phyloP scores from a whole-genome alignment of 1,140 invertebrate species.

The Drosophila yakuba region DNA sequence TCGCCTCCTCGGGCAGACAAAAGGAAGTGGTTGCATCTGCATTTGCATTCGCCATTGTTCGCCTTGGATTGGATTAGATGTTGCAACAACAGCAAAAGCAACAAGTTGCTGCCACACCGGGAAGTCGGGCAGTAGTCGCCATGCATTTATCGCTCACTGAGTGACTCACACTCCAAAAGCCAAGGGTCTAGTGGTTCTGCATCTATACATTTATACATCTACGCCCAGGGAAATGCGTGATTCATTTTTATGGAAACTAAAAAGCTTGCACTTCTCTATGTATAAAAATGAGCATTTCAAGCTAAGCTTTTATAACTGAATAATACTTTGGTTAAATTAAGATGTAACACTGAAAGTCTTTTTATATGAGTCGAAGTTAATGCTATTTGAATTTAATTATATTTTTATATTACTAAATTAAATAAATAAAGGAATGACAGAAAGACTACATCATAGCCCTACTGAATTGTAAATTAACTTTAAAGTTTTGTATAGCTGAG shows the following conservation, averaged over 20 bases:
- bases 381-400: too few species aligned
- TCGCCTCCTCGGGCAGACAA: conserved; percentile 42
- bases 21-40: conserved; percentile 58
- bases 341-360: too few species aligned
- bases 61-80: conserved; percentile 55
- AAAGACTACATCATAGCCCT: too few species aligned
- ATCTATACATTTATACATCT: neutral
- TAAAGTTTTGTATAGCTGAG: too few species aligned
- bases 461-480: too few species aligned
- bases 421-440: too few species aligned
- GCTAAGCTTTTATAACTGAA: too few species aligned
- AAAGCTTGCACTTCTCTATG: conserved; percentile 1
- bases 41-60: conserved; percentile 56
- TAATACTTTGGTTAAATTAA: too few species aligned
- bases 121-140: conserved; percentile 52
- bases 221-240: conserved; percentile 10
- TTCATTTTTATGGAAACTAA: conserved; percentile 28
- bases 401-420: too few species aligned
- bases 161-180: conserved; percentile 41
- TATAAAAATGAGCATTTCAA: neutral
- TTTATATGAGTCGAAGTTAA: too few species aligned
- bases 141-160: conserved; percentile 44
- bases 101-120: conserved; percentile 67
- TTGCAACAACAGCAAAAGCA: conserved; percentile 42
- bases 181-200: conserved; percentile 39